Evolutionary conservation across 1,140 invertebrate species (phyloP), one percentile per base, ranked within the genome.

Genomic region (Macrobrachium rosenbergii): DNA sequence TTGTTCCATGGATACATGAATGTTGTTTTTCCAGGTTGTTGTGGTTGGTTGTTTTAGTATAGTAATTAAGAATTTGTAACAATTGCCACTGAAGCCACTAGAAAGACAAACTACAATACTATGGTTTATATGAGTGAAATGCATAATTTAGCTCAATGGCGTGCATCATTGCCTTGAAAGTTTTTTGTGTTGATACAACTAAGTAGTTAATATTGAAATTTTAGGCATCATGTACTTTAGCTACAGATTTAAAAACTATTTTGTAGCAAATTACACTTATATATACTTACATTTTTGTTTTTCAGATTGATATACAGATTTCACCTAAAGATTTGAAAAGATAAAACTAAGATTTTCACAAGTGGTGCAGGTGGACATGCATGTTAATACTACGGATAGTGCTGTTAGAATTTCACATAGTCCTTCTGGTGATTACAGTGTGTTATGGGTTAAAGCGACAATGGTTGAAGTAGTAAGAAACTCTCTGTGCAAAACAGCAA

Each of bases 371-470:
- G 99, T 2, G 99, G 99, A 0, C 98, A 99, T n/a, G 91, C 95
- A 98, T 93, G 98, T 99, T 0, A 99, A 99, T 91, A 99, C 94
- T 77, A 98, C 97, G 0, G 96, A 99, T 89, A 97, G 96, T 90
- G 98, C 98, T 21, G 96, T 99, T 0, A 93, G 98, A 86, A 95
- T 99, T 75, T 94, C 94, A 1, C 98, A 99, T 91, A 89, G 97
- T 64, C 97, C 98, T 0, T 95, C 96, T 11, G 95, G 93, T 91
- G 88, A 85, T 67, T 72, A 23, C 11, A 21, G 23, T 67, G 23
- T 67, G 23, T 23, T 12, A 52, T 52, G 28, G 28, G 64, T 67
- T 6, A n/a, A n/a, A 67, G 23, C 19, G 5, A 17, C 64, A 67
- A 28, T 75, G 60, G 82, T 75, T 17, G 60, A 76, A 76, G 73